Base-by-base conservation (phyloP, 2,888 invertebrate genomes). In the Saturnia japonica region DNA sequence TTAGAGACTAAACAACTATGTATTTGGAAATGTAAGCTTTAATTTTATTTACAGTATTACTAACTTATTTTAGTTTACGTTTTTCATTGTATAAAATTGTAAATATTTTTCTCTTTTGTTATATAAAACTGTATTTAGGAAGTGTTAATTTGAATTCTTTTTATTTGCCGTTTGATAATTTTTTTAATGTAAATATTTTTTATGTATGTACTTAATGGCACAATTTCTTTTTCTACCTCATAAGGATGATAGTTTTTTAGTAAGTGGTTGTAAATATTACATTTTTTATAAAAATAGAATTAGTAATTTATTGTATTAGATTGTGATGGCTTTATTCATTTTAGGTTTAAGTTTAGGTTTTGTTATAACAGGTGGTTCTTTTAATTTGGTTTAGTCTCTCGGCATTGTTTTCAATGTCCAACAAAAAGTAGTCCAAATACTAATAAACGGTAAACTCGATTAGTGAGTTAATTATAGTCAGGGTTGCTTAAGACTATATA, bases 11-110 rank as follows among this genome's bases (percentile, higher is more conserved):
- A 22, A 54, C 8, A 12, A 28, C 12, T 9, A 28, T 28, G 14
- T 57, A 60, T 60, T 60, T 60, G 25, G 14, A 28, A 60, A 80
- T 73, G 79, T 88, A 88, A 90, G 91, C 91, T 89, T 92, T 93
- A 93, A 93, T 86, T 82, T 88, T 90, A 87, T 93, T 92, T 91
- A 92, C 93, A 93, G 94, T 94, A 94, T 94, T 93, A 92, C 86
- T 93, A 92, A 93, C 87, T 91, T 92, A 91, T 91, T 91, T 89
- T 88, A 87, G 81, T 86, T 86, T 82, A 80, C 77, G 73, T 75
- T 40, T 82, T 80, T 80, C 79, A 78, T 74, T 93, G 91, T 91
- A 92, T 78, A 92, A 89, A 90, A 76, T 74, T 93, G 93, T 94
- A 93, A 84, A 94, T 93, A 92, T 74, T 85, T 74, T 85, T 88